A percentile compares a stretch with the other conserved stretches of the same genome.
These are phyloP conservation scores for Lates japonicus DNA, from an alignment of 2,797 vertebrate genomes.

Conservation along the genomic window DNA sequence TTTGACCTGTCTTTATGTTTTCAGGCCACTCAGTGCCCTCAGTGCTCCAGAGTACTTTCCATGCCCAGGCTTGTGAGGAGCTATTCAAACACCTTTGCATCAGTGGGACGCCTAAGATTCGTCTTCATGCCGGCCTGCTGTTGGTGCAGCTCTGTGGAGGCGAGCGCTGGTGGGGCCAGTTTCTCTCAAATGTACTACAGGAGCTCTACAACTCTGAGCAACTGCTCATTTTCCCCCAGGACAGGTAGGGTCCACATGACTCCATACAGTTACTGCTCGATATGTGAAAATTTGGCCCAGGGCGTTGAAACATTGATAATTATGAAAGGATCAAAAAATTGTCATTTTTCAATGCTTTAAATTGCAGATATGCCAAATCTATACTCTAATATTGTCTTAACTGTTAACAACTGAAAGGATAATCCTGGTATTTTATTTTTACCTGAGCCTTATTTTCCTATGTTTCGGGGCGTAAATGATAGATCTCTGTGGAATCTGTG, in stretches of 20 bases:
- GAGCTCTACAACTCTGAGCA: slow-evolving; percentile 99
- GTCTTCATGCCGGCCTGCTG: slow-evolving; percentile 95
- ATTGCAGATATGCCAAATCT: too few species aligned
- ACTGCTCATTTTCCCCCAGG: slow-evolving; percentile 98
- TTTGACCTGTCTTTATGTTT: slow-evolving; percentile 23
- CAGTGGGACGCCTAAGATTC: slow-evolving; percentile 98
- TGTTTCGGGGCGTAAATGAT: too few species aligned
- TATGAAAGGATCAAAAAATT: neutral
- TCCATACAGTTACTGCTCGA: too few species aligned
- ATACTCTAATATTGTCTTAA: too few species aligned
- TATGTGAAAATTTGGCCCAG: too few species aligned
- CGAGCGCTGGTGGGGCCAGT: slow-evolving; percentile 99
- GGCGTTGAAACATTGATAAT: neutral
- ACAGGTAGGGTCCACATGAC: slow-evolving; percentile 87
- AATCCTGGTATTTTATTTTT: too few species aligned
- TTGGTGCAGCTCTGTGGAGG: slow-evolving; percentile 97
- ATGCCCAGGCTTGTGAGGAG: slow-evolving; percentile 97
- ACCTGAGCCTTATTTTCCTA: too few species aligned
- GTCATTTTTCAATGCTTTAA: too few species aligned
- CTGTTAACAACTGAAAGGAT: too few species aligned
- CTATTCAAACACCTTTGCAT: slow-evolving; percentile 99
- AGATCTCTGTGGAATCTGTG: too few species aligned
- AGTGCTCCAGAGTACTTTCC: slow-evolving; percentile 96
- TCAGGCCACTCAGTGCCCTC: slow-evolving; percentile 96
- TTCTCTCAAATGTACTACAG: slow-evolving; percentile 98